These are phyloP conservation scores for Myiotriccus ornatus DNA, from an alignment of 2,797 vertebrate species.

Conservation along the genomic window DNA sequence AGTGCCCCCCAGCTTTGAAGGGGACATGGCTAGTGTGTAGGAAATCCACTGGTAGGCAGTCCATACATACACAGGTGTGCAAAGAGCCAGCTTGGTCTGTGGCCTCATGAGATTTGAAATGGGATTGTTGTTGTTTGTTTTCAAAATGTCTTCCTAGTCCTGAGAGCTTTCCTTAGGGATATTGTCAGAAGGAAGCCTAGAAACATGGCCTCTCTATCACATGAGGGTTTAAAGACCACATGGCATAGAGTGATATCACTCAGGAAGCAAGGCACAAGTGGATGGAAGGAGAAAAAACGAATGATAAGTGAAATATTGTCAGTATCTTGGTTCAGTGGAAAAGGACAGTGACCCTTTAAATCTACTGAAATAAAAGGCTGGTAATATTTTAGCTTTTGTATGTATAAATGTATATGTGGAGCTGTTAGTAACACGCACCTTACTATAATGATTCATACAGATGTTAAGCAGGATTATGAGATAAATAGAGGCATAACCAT, in stretches of 20 bases:
- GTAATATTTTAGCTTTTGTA: slow-evolving; percentile 23
- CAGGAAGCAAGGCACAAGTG: not conserved
- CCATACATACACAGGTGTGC: not conserved
- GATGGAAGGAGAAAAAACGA: not conserved
- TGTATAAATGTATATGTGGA: not conserved
- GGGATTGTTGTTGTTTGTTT: not conserved
- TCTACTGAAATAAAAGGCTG: not conserved
- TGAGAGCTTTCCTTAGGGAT: not conserved
- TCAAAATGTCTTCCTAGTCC: not conserved
- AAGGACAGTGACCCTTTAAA: slow-evolving; percentile 37
- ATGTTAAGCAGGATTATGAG: slow-evolving; percentile 63
- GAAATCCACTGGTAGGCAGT: not conserved
- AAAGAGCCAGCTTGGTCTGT: not conserved
- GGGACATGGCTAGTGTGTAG: not conserved
- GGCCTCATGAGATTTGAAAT: not conserved
- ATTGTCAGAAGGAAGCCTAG: not conserved
- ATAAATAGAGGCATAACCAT: slow-evolving; percentile 47
- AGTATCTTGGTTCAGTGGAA: slow-evolving; percentile 24
- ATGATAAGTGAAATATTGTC: not conserved
- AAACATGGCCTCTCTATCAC: not conserved
- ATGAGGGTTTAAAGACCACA: not conserved
- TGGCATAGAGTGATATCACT: not conserved
- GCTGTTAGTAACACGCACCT: slow-evolving; percentile 40
- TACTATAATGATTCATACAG: slow-evolving; percentile 56
- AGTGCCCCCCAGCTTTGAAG: not conserved